Evolutionary conservation across 2,113 vertebrate genomes (phyloP), one percentile per base, ranked within the genome.

Genomic region (Caracal caracal): DNA sequence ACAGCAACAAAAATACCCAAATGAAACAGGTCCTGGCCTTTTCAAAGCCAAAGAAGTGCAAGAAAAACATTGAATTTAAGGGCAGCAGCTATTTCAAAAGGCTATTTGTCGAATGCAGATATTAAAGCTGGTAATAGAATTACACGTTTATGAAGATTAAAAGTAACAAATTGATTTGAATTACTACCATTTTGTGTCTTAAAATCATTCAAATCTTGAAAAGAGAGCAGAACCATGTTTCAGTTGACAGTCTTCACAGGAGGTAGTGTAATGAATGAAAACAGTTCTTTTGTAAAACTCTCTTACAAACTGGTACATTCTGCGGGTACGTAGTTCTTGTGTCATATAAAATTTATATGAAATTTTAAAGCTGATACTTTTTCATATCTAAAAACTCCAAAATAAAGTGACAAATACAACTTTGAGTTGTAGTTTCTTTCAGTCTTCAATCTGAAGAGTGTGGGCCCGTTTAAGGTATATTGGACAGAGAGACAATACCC

Each of bases 71-170:
- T 68, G 65, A 78, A 83, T 71, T 95, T 90, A 79, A 92, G 53
- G 24, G 24, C 33, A 90, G 35, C 94, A 94, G 66, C 68, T 71
- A 80, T 90, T 19, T 47, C 33, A 87, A 30, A 90, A 79, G 12
- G n/a, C 92, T 76, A 84, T n/a, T 95, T 70, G 10, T 84, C 88
- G 33, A 97, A 97, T 94, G 84, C 51, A 92, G n/a, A 84, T 80
- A 83, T 26, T 84, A 71, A 66, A 90, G 71, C 75, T 22, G 13
- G 13, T 87, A 35, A 49, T 47, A 93, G 22, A 66, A 82, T 81
- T 65, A 70, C 10, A 93, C 53, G 35, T 93, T 83, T 70, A 65
- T 43, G 81, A 93, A 84, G 35, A 76, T 75, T 79, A 83, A 87
- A 28, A 82, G 26, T 71, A 88, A 61, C 37, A 79, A 19, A 47